Percentiles rank a stretch among this genome's conserved stretches.
Evolutionary conservation across 1,140 invertebrate genomes (phyloP).

Genomic region (Conus betulinus): DNA sequence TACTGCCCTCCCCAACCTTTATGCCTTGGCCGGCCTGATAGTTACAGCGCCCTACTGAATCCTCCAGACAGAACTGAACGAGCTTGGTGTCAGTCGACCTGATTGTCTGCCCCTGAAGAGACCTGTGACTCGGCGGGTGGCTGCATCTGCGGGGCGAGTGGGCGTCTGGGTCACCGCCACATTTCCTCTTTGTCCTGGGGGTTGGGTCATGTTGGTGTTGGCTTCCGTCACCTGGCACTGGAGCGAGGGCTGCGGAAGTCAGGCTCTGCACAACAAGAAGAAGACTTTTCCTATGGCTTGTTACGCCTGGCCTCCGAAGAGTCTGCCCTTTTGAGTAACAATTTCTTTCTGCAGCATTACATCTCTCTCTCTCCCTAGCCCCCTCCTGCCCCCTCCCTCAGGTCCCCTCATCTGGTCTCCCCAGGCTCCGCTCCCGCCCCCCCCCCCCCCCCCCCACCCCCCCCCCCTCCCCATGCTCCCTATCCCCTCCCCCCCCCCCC

Average conservation of each 20-base stretch:
- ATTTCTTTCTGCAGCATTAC: too few relatives aligned
- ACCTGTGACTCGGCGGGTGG: neutral
- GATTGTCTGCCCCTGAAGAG: slow-evolving; percentile 15
- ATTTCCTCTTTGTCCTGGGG: neutral
- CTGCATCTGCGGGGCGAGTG: neutral
- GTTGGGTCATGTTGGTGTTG: slow-evolving; percentile 12
- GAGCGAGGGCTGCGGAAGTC: slow-evolving; percentile 1
- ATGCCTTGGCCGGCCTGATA: slow-evolving; percentile 31
- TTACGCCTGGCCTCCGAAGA: too few relatives aligned
- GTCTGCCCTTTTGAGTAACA: too few relatives aligned
- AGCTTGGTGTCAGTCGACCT: slow-evolving; percentile 40
- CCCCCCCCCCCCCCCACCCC: too few relatives aligned
- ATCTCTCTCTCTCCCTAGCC: too few relatives aligned
- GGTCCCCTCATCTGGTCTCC: too few relatives aligned
- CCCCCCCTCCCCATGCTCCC: too few relatives aligned
- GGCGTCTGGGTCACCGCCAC: slow-evolving; percentile 3
- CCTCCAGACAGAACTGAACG: slow-evolving; percentile 38
- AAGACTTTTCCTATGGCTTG: too few relatives aligned
- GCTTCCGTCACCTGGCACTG: neutral
- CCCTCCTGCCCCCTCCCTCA: too few relatives aligned
- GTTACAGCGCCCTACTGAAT: slow-evolving; percentile 16
- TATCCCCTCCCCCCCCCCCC: too few relatives aligned
- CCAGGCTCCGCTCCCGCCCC: too few relatives aligned
- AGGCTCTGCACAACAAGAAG: slow-evolving; percentile 18
- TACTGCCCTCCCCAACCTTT: slow-evolving; percentile 27